Base-by-base conservation (phyloP, 1,140 invertebrate genomes). In the Lucilia cuprina region DNA sequence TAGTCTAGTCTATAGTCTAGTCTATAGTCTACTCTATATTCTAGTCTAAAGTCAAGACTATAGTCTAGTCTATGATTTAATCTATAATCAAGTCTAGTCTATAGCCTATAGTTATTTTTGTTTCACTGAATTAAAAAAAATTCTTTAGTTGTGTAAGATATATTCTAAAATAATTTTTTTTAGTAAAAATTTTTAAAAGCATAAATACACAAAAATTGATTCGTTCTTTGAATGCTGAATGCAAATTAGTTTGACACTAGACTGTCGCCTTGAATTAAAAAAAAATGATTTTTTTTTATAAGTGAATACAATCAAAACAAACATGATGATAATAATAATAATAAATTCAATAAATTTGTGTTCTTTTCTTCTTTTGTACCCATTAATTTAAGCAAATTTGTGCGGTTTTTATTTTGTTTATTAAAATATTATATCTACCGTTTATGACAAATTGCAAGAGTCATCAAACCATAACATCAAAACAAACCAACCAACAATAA, bases 391-490 rank as follows among this genome's bases (percentile, higher is more conserved):
- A 21, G 19, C 5, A 25, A 21, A 21, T 21, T 70, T 21, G 65
- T 70, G 17, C n/a, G 17, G 25, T 55, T 25, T 70, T 70, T 21
- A 21, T 70, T 41, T 70, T 70, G 21, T 70, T 70, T 70, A 70
- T 70, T 70, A 25, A 70, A 70, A 30, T 30, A 30, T 30, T 70
- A 10, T 21, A 21, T 70, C 65, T 70, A 21, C 19, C 65, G 65
- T n/a, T 70, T 25, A 70, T 70, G 65, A 70, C 65, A 70, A 70
- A 70, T 70, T 70, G 65, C 65, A 70, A 70, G n/a, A 70, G 65
- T 70, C 65, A 70, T 70, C 65, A 7, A 70, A 25, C 65, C 65
- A 70, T 5, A 70, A 25, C 65, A 70, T 70, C 65, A 10, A 19
- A 19, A n/a, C 55, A 60, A 55, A 14, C 49, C 14, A 65, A 65